Conservation (phyloP, 2,797 vertebrate species). For the Myiotriccus ornatus region DNA sequence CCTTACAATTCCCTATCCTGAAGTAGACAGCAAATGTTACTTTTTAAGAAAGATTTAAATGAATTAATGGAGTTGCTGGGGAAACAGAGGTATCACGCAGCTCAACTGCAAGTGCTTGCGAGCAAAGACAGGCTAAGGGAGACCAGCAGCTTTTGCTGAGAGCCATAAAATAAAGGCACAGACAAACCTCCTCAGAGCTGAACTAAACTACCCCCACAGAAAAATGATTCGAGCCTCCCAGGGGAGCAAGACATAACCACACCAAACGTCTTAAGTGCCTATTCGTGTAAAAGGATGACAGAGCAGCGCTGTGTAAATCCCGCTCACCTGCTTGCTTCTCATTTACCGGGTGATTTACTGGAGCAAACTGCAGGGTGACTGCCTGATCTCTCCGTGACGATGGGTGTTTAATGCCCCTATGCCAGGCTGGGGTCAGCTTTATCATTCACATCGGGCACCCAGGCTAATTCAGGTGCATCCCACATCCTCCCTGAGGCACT, state of each 20-base stretch:
- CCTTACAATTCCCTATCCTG: background rate
- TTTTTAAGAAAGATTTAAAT: slow-evolving; percentile 43
- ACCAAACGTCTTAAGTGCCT: slow-evolving; percentile 21
- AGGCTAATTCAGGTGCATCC: slow-evolving; percentile 7
- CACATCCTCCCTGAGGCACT: background rate
- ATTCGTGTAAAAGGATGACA: slow-evolving; percentile 16
- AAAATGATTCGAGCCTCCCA: slow-evolving; percentile 28
- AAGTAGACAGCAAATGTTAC: slow-evolving; percentile 36
- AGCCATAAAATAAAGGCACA: slow-evolving; percentile 24
- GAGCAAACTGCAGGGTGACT: background rate
- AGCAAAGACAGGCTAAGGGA: background rate
- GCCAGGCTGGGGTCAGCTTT: background rate
- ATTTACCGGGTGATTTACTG: slow-evolving; percentile 42
- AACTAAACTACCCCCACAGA: slow-evolving; percentile 25
- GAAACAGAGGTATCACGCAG: background rate
- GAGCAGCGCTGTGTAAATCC: slow-evolving; percentile 15
- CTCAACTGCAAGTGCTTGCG: background rate
- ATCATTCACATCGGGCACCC: background rate
- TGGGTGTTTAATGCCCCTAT: background rate
- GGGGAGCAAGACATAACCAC: slow-evolving; percentile 5
- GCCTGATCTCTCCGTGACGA: background rate
- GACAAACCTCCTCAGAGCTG: slow-evolving; percentile 22
- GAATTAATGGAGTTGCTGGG: slow-evolving; percentile 29
- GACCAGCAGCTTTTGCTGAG: background rate
- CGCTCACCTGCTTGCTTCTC: slow-evolving; percentile 27